Evolutionary conservation across 2,888 invertebrate species (phyloP).

Genomic region (Buathra laborator): DNA sequence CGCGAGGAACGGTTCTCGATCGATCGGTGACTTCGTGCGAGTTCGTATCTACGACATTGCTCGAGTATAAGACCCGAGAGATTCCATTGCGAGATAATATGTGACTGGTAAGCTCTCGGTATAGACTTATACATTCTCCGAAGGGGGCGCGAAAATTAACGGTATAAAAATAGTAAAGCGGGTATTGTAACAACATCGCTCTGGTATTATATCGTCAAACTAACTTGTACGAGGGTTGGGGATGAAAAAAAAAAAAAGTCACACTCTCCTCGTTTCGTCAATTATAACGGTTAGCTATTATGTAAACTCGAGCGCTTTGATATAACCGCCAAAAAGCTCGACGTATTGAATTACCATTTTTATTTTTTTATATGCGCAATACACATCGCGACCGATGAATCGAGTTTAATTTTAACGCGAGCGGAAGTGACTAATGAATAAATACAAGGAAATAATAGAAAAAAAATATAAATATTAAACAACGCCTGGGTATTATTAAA

Average conservation of each 20-base stretch:
- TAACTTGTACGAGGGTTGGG: slow-evolving; percentile 11
- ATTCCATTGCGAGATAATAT: slow-evolving; percentile 64
- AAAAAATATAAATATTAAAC: not conserved
- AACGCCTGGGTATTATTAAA: not conserved
- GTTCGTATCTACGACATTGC: slow-evolving; percentile 63
- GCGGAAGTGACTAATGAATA: not conserved
- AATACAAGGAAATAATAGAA: not conserved
- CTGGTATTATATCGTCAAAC: slow-evolving; percentile 25
- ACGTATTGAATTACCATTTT: slow-evolving; percentile 2
- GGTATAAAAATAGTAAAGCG: slow-evolving; percentile 40
- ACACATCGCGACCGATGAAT: not conserved
- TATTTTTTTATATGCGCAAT: not conserved
- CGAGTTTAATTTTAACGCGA: not conserved
- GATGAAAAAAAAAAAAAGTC: slow-evolving; percentile 16
- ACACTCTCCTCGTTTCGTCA: slow-evolving; percentile 18
- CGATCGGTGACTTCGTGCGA: slow-evolving; percentile 64
- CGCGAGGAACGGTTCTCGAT: slow-evolving; percentile 49
- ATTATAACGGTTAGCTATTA: slow-evolving; percentile 11
- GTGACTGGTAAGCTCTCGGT: slow-evolving; percentile 11
- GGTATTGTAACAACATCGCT: slow-evolving; percentile 11
- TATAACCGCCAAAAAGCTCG: not conserved
- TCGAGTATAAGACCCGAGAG: slow-evolving; percentile 58
- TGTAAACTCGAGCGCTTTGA: not conserved
- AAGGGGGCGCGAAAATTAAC: slow-evolving; percentile 25
- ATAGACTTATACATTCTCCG: not conserved